Conservation (phyloP, 2,113 vertebrate species). For the Pogonocichla stellata region DNA sequence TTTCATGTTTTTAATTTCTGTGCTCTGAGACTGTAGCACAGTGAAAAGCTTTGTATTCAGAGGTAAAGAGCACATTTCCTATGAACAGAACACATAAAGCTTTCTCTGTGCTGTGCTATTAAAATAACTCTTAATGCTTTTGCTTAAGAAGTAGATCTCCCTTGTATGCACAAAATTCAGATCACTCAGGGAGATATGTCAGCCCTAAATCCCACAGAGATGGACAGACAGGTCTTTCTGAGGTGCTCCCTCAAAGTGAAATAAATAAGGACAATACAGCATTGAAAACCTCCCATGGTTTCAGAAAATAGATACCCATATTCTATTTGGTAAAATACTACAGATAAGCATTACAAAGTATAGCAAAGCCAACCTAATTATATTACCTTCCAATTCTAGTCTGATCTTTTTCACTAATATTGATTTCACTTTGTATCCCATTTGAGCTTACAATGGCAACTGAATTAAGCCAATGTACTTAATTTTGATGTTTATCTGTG, state of each 20-base stretch:
- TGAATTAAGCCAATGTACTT: constrained; percentile 69
- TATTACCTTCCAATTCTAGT: constrained; percentile 58
- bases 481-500: constrained; percentile 64
- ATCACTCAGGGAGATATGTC: neutral
- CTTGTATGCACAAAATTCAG: neutral
- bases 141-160: constrained; percentile 4
- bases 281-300: constrained; percentile 22
- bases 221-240: neutral
- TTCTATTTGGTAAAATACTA: constrained; percentile 38
- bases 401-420: constrained; percentile 65
- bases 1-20: neutral
- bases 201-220: neutral
- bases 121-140: neutral
- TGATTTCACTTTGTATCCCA: constrained; percentile 67
- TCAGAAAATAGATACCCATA: constrained; percentile 18
- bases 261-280: constrained; percentile 15
- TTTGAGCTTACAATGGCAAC: constrained; percentile 56
- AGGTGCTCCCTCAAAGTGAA: neutral
- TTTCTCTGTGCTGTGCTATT: neutral
- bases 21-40: neutral
- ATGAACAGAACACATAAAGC: neutral
- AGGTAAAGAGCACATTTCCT: neutral
- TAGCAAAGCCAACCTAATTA: constrained; percentile 59
- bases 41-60: neutral
- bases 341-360: constrained; percentile 61